A percentile compares a stretch with the other conserved stretches of the same genome.
These are phyloP conservation scores for Chrysomallon squamiferum DNA, from an alignment of 1,140 invertebrate genomes.

Conservation along the genomic window DNA sequence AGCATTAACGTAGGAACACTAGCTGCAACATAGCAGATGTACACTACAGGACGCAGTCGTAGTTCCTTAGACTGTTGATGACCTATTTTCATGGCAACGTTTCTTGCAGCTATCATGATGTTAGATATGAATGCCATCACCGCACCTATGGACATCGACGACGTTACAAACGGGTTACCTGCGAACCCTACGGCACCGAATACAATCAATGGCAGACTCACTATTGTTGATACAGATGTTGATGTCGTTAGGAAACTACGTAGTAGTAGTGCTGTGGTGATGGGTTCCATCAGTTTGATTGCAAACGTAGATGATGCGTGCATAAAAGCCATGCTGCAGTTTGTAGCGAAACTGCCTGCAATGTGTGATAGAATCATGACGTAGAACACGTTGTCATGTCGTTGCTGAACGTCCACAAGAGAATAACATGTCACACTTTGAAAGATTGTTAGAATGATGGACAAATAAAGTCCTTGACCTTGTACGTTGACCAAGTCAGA, in stretches of 20 bases:
- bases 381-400: neutral
- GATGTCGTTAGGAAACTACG: neutral
- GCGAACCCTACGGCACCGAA: conserved; percentile 15
- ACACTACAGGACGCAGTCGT: neutral
- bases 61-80: neutral
- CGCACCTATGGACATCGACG: neutral
- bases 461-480: conserved; percentile 11
- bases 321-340: conserved; percentile 22
- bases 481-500: conserved; percentile 14
- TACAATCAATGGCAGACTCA: conserved; percentile 16
- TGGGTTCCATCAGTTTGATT: conserved; percentile 24
- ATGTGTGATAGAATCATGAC: conserved; percentile 5
- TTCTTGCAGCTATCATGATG: conserved; percentile 9
- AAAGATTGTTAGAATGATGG: neutral
- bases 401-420: neutral
- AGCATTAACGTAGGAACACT: neutral
- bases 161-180: conserved; percentile 4
- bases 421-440: neutral
- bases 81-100: conserved; percentile 4
- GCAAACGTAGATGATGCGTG: conserved; percentile 23
- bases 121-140: conserved; percentile 10
- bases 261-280: conserved; percentile 17
- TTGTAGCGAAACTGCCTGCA: conserved; percentile 19
- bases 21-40: too few species aligned
- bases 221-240: neutral